Conservation (phyloP, 2,113 vertebrate genomes). For the Cyanoliseus patagonus region DNA sequence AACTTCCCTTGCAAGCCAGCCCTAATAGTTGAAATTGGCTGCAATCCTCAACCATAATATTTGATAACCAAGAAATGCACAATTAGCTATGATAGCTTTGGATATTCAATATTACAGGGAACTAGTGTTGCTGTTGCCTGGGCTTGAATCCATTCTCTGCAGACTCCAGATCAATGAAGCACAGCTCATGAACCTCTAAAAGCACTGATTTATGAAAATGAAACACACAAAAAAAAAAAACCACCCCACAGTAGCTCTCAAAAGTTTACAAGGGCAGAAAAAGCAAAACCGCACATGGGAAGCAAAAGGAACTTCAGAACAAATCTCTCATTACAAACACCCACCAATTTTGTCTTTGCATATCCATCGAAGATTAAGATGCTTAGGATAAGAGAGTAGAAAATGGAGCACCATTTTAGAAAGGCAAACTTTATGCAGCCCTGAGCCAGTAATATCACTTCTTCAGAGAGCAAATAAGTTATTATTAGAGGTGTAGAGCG, state of each 20-base stretch:
- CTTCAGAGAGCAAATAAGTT: slow-evolving; percentile 55
- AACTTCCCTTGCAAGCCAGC: not conserved
- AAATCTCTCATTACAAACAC: not conserved
- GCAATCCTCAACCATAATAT: not conserved
- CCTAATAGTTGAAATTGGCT: slow-evolving; percentile 1
- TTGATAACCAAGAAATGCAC: slow-evolving; percentile 4
- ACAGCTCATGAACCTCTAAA: not conserved
- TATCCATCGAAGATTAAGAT: not conserved
- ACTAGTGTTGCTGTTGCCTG: not conserved
- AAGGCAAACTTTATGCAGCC: slow-evolving; percentile 35
- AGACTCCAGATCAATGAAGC: not conserved
- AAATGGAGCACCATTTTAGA: not conserved
- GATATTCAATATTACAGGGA: not conserved
- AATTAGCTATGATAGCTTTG: not conserved
- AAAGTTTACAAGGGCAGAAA: not conserved
- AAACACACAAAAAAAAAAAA: not conserved
- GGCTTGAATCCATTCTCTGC: not conserved
- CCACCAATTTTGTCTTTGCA: not conserved
- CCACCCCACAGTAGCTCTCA: not conserved
- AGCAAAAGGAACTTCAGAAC: not conserved
- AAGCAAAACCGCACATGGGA: not conserved
- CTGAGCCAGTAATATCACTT: slow-evolving; percentile 22
- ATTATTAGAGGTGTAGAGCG: slow-evolving; percentile 49
- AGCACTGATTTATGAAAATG: not conserved
- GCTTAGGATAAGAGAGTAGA: not conserved